Percentiles rank a stretch among this genome's conserved stretches.
Evolutionary conservation across 1,140 invertebrate species (phyloP).

Genomic region (Nilaparvata lugens): DNA sequence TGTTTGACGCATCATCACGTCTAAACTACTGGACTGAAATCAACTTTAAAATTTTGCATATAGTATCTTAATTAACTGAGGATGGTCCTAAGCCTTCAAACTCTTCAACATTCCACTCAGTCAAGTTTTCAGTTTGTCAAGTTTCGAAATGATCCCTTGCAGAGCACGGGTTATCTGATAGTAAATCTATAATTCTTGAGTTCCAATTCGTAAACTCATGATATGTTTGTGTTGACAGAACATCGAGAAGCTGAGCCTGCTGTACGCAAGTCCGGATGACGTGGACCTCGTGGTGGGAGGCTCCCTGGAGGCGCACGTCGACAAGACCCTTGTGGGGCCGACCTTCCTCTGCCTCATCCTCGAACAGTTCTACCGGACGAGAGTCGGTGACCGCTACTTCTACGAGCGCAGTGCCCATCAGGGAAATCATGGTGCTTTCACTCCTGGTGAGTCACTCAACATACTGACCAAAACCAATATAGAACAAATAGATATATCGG

Average conservation of each 20-base stretch:
- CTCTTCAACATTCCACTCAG: too few species aligned
- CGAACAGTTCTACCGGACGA: conserved; percentile 77
- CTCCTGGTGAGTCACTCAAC: conserved; percentile 48
- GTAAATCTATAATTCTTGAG: too few species aligned
- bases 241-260: conserved; percentile 46
- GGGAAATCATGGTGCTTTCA: conserved; percentile 44
- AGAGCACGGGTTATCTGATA: too few species aligned
- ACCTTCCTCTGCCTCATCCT: conserved; percentile 86
- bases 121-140: neutral
- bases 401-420: conserved; percentile 59
- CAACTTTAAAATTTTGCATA: too few species aligned
- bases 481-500: too few species aligned
- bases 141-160: neutral
- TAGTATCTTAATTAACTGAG: too few species aligned
- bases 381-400: conserved; percentile 76
- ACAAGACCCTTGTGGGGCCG: conserved; percentile 72
- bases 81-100: too few species aligned
- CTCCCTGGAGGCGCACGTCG: conserved; percentile 64
- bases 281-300: conserved; percentile 84
- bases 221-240: too few species aligned
- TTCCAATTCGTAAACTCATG: too few species aligned
- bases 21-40: too few species aligned
- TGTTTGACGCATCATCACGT: too few species aligned
- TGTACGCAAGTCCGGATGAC: conserved; percentile 68
- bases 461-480: too few species aligned